Evolutionary conservation across 2,888 invertebrate genomes (phyloP).

Genomic region (Hoplodrina ambigua): DNA sequence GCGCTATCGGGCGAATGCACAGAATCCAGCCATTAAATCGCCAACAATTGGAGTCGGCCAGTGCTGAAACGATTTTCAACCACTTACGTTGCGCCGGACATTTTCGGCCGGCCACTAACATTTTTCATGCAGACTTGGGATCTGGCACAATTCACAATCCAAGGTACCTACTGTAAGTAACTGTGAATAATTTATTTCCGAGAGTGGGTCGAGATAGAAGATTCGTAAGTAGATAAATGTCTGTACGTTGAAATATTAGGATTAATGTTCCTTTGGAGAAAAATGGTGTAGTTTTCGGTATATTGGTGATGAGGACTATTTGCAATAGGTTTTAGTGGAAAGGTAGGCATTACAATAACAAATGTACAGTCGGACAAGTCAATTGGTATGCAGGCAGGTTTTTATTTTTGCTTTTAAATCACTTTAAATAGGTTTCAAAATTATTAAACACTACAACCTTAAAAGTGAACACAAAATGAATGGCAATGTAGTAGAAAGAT

Average conservation of each 20-base stretch:
- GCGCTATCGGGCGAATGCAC: slow-evolving; percentile 64
- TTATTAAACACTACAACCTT: too few species aligned
- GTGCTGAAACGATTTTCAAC: slow-evolving; percentile 75
- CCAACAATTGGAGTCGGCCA: slow-evolving; percentile 69
- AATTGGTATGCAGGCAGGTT: too few species aligned
- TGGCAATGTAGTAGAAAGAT: too few species aligned
- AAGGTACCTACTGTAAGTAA: slow-evolving; percentile 53
- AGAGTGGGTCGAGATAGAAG: slow-evolving; percentile 64
- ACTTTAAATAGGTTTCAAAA: too few species aligned
- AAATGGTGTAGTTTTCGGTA: slow-evolving; percentile 38
- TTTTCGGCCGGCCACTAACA: slow-evolving; percentile 69
- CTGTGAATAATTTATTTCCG: slow-evolving; percentile 63
- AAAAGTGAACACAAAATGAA: too few species aligned
- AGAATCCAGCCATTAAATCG: slow-evolving; percentile 73
- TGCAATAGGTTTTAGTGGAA: not conserved
- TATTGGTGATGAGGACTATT: slow-evolving; percentile 13
- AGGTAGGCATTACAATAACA: not conserved
- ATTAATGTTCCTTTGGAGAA: slow-evolving; percentile 52
- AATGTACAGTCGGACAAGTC: too few species aligned
- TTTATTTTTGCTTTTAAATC: too few species aligned
- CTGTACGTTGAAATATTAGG: slow-evolving; percentile 61
- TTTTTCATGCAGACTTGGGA: slow-evolving; percentile 72
- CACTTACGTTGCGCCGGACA: slow-evolving; percentile 71
- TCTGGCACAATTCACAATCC: slow-evolving; percentile 62
- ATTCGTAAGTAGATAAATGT: slow-evolving; percentile 62